phyloP scores from a whole-genome alignment of 2,888 invertebrate genomes.

The Luperina nickerlii region DNA sequence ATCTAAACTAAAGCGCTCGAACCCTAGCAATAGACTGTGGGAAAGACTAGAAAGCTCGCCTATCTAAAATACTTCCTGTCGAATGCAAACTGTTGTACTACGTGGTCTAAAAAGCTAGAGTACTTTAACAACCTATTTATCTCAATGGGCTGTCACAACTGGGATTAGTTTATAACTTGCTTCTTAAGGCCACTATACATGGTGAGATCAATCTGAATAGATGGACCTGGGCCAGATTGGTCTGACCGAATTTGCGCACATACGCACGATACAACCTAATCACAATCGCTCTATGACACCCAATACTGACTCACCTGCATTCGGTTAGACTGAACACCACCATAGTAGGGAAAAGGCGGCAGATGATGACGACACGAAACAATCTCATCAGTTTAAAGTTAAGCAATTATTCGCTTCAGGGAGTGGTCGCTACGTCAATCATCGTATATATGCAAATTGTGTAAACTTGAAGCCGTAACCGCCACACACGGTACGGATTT shows the following conservation, averaged over 20 bases:
- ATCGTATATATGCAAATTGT: not conserved
- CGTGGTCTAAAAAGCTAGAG: slow-evolving; percentile 6
- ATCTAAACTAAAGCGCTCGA: slow-evolving; percentile 22
- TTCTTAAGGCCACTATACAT: not conserved
- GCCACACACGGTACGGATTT: not conserved
- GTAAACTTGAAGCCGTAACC: not conserved
- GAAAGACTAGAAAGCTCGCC: slow-evolving; percentile 35
- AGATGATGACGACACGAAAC: not conserved
- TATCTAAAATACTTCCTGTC: slow-evolving; percentile 24
- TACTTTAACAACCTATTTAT: slow-evolving; percentile 22
- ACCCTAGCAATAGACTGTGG: slow-evolving; percentile 11
- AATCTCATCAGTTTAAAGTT: not conserved
- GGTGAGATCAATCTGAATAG: not conserved
- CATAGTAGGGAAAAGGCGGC: not conserved
- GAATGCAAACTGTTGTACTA: slow-evolving; percentile 20
- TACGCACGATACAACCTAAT: not conserved
- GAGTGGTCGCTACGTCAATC: not conserved
- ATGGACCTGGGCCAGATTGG: not conserved
- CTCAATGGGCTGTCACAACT: slow-evolving; percentile 17
- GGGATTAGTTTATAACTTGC: not conserved
- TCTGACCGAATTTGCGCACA: not conserved
- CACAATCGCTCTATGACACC: not conserved
- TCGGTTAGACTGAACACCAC: not conserved
- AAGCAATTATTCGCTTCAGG: not conserved
- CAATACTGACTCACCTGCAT: not conserved